phyloP scores from a whole-genome alignment of 2,113 vertebrate species.

The Edolisoma coerulescens region DNA sequence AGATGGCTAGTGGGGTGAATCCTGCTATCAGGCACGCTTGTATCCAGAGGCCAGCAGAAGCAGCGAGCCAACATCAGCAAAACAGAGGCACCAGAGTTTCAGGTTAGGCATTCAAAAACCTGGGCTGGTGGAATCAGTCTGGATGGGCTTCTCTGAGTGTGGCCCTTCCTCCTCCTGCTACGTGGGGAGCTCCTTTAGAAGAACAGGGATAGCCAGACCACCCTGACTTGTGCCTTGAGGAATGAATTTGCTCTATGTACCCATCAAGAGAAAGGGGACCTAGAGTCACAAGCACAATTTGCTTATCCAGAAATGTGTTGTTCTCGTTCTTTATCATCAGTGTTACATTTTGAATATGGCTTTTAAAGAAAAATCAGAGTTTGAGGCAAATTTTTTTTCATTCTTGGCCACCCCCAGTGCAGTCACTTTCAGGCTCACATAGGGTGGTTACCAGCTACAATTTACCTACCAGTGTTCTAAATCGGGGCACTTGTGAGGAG shows the following conservation, averaged over 20 bases:
- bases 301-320: neutral
- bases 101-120: neutral
- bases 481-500: neutral
- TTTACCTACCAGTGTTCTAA: neutral
- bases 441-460: neutral
- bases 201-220: neutral
- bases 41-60: neutral
- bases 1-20: neutral
- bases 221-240: neutral
- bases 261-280: neutral
- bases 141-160: neutral
- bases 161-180: neutral
- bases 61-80: accelerated
- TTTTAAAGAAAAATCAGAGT: neutral
- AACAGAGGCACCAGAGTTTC: neutral
- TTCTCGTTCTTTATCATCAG: neutral
- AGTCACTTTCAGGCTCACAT: neutral
- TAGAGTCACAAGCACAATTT: neutral
- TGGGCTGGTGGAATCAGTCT: neutral
- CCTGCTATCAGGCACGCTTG: neutral
- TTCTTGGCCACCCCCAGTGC: neutral
- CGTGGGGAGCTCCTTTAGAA: neutral
- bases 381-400: neutral
- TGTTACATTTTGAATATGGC: neutral
- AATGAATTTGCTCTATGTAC: neutral